Percentiles rank a stretch among this genome's conserved stretches.
Evolutionary conservation across 2,113 vertebrate genomes (phyloP).

Genomic region (Tyto alba): DNA sequence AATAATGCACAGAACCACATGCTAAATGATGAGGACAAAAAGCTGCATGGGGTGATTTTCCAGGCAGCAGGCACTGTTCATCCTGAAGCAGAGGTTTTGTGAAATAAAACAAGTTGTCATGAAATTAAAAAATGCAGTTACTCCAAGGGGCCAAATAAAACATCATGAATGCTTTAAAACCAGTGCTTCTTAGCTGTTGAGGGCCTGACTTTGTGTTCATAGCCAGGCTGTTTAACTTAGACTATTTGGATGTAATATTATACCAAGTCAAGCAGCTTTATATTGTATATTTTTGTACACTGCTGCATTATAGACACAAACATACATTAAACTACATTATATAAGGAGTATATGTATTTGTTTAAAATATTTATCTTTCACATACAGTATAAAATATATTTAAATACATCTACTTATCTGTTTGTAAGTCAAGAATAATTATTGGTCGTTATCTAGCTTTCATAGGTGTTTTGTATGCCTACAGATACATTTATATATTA

Average conservation of each 20-base stretch:
- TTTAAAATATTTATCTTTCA: background rate
- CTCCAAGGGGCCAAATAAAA: background rate
- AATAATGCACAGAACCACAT: slow-evolving; percentile 13
- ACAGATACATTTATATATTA: background rate
- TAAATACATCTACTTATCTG: background rate
- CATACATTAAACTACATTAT: background rate
- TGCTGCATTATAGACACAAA: background rate
- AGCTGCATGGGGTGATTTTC: background rate
- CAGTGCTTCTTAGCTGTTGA: background rate
- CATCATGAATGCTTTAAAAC: background rate
- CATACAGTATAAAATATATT: background rate
- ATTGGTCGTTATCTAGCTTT: background rate
- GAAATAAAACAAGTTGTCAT: background rate
- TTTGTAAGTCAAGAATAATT: background rate
- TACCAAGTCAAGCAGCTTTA: background rate
- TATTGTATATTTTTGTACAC: background rate
- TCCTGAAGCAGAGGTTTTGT: background rate
- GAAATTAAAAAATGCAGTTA: background rate
- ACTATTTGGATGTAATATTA: background rate
- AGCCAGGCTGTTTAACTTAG: background rate
- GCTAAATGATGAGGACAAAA: background rate
- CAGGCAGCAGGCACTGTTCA: background rate
- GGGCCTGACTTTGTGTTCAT: background rate
- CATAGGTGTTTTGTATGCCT: background rate
- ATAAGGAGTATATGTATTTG: background rate